These are phyloP conservation scores for Venustoraphidia nigricollis DNA, from an alignment of 2,888 invertebrate species.

Conservation along the genomic window DNA sequence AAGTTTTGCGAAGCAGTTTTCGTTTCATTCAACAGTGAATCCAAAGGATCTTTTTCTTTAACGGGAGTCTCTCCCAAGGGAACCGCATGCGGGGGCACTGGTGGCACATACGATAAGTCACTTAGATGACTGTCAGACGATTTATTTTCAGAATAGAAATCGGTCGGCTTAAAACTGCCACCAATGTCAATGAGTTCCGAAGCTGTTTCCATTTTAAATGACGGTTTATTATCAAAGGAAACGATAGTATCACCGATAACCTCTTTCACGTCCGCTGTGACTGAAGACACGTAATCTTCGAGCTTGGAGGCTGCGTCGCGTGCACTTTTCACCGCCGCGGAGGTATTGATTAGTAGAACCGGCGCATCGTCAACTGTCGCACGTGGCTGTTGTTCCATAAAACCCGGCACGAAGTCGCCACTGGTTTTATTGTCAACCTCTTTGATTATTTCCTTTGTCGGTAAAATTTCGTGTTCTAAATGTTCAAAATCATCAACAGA, in stretches of 20 bases:
- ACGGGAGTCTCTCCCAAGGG: no score
- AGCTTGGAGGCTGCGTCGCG: constrained; percentile 16
- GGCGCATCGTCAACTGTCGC: constrained; percentile 24
- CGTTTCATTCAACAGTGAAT: constrained; percentile 11
- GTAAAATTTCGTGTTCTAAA: constrained; percentile 42
- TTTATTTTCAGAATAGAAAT: not conserved
- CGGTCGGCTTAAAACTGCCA: constrained; percentile 21
- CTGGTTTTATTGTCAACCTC: constrained; percentile 11
- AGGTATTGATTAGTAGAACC: constrained; percentile 11
- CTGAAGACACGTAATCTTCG: constrained; percentile 12
- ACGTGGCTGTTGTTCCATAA: constrained; percentile 35
- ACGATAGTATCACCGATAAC: not conserved
- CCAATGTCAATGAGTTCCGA: constrained; percentile 22
- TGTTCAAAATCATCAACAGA: constrained; percentile 63
- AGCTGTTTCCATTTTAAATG: constrained; percentile 20
- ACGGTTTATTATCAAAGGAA: constrained; percentile 10
- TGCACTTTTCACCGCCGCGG: constrained; percentile 18
- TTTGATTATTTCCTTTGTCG: constrained; percentile 18
- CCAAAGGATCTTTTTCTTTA: not conserved
- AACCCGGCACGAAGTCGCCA: not conserved
- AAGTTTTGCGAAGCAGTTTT: constrained; percentile 20
- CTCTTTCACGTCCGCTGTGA: not conserved
- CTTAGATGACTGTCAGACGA: constrained; percentile 19
- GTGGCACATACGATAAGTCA: constrained; percentile 14
- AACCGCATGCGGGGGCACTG: constrained; percentile 8